These are phyloP conservation scores for Megalops atlanticus DNA, from an alignment of 2,113 vertebrate species.

Conservation along the genomic window DNA sequence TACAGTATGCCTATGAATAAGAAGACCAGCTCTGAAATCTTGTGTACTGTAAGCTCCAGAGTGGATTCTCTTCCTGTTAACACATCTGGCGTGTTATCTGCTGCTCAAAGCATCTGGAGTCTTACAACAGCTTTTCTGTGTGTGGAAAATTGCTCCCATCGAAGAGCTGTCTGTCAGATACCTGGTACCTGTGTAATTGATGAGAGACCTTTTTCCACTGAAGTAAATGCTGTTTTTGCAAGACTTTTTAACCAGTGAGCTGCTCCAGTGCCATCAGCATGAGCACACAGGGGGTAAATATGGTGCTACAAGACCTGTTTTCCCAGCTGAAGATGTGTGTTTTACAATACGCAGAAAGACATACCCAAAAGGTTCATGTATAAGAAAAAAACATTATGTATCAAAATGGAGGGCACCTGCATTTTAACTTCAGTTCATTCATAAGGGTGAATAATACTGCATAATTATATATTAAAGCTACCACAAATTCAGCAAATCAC, in stretches of 20 bases:
- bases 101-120: slow-evolving; percentile 4
- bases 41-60: background rate
- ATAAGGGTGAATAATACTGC: slow-evolving; percentile 20
- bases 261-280: too few species aligned
- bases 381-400: background rate
- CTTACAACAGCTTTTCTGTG: background rate
- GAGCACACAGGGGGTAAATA: background rate
- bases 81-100: background rate
- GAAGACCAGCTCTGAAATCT: background rate
- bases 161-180: background rate
- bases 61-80: background rate
- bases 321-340: background rate
- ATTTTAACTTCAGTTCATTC: slow-evolving; percentile 36
- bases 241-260: background rate
- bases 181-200: background rate
- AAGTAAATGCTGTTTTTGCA: background rate
- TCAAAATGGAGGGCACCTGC: background rate
- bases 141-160: background rate
- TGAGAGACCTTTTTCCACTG: background rate
- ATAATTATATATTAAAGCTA: slow-evolving; percentile 2
- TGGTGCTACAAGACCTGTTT: background rate
- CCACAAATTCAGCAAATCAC: slow-evolving; percentile 9
- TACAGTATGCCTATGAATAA: background rate
- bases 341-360: background rate
- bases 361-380: background rate